Evolutionary conservation across 2,797 vertebrate species (phyloP).

Genomic region (Austrolebias charrua): DNA sequence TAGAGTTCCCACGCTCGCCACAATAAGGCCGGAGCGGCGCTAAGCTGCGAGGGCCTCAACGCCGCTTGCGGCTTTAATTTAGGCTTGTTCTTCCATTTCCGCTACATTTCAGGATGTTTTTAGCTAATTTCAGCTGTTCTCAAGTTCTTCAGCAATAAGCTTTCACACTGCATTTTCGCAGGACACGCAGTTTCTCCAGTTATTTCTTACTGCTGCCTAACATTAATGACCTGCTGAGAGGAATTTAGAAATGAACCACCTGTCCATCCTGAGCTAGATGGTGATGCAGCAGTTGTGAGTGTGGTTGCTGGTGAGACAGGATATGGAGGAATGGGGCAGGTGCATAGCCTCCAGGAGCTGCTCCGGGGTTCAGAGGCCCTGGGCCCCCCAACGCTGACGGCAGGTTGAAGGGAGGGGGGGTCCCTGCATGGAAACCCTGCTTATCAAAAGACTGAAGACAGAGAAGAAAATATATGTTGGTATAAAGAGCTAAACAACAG

Average conservation of each 20-base stretch:
- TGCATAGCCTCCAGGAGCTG: conserved; percentile 87
- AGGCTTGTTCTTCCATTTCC: no score
- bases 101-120: no score
- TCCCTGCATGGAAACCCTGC: conserved; percentile 96
- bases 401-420: conserved; percentile 92
- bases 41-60: no score
- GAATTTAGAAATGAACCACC: conserved; percentile 75
- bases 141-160: no score
- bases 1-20: no score
- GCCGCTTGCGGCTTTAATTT: no score
- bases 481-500: neutral
- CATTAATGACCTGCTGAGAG: neutral
- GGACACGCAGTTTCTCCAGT: no score
- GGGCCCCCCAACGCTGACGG: conserved; percentile 92
- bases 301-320: conserved; percentile 96
- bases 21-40: no score
- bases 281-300: conserved; percentile 95
- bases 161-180: no score
- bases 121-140: no score
- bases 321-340: conserved; percentile 93
- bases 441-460: conserved; percentile 90
- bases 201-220: no score
- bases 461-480: neutral
- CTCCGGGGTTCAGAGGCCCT: conserved; percentile 90
- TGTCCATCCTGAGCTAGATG: conserved; percentile 94